Evolutionary conservation across 2,888 invertebrate genomes (phyloP).

Genomic region (Perdita meconis): DNA sequence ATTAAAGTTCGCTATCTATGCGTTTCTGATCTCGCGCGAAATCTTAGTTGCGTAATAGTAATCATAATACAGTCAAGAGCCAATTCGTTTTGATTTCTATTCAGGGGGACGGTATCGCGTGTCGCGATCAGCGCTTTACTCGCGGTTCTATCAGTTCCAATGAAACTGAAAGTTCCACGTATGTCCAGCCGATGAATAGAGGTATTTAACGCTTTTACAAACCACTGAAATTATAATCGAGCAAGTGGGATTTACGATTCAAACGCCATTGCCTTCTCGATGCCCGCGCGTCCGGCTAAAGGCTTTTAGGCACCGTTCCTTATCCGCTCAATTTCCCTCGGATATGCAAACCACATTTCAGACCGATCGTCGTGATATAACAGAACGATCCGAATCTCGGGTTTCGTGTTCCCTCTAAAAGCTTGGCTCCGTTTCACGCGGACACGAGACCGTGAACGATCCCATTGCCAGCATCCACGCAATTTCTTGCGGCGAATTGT

Average conservation of each 20-base stretch:
- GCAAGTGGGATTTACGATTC: slow-evolving; percentile 17
- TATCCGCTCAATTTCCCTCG: too few relatives aligned
- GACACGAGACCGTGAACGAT: background rate
- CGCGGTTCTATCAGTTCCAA: slow-evolving; percentile 40
- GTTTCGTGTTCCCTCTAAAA: too few relatives aligned
- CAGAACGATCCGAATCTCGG: too few relatives aligned
- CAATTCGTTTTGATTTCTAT: slow-evolving; percentile 26
- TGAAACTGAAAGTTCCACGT: slow-evolving; percentile 49
- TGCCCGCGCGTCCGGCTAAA: slow-evolving; percentile 15
- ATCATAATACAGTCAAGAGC: slow-evolving; percentile 27
- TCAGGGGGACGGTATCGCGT: slow-evolving; percentile 14
- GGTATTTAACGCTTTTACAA: slow-evolving; percentile 10
- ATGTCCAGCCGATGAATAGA: slow-evolving; percentile 21
- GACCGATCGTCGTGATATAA: too few relatives aligned
- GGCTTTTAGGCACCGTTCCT: too few relatives aligned
- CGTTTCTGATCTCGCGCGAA: background rate
- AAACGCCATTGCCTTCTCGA: slow-evolving; percentile 38
- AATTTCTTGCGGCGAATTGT: slow-evolving; percentile 8
- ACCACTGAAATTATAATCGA: slow-evolving; percentile 35
- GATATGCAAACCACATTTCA: too few relatives aligned
- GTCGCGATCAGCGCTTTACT: slow-evolving; percentile 2
- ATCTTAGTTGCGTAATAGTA: slow-evolving; percentile 1
- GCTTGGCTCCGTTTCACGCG: background rate
- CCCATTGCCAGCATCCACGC: slow-evolving; percentile 7
- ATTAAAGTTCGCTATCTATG: too few relatives aligned